phyloP scores from a whole-genome alignment of 2,888 invertebrate species.

The Clistopyga incitator region DNA sequence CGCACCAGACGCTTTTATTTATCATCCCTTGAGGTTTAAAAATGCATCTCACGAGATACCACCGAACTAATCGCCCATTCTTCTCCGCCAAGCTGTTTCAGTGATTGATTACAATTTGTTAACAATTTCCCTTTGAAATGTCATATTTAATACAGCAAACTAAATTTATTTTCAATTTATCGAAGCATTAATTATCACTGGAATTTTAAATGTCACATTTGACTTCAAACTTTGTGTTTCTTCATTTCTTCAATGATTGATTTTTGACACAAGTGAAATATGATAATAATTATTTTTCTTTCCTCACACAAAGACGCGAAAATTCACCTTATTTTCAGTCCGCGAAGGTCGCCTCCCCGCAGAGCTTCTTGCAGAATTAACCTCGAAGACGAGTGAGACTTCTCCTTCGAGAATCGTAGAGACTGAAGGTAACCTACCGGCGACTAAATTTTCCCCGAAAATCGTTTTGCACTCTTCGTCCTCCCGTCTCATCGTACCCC shows the following conservation, averaged over 20 bases:
- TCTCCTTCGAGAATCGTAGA: conserved; percentile 62
- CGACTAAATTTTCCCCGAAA: conserved; percentile 39
- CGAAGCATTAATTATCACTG: neutral
- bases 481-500: conserved; percentile 57
- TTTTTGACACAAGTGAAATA: too few species aligned
- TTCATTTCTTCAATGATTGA: too few species aligned
- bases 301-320: neutral
- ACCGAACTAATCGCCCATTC: conserved; percentile 18
- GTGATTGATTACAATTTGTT: neutral
- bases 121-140: neutral
- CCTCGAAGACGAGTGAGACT: conserved; percentile 62
- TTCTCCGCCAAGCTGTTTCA: neutral
- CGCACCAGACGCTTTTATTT: conserved; percentile 35
- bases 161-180: neutral
- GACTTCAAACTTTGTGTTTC: too few species aligned
- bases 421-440: conserved; percentile 58
- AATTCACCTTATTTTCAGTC: conserved; percentile 62
- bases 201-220: too few species aligned
- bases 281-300: too few species aligned
- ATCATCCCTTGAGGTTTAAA: conserved; percentile 43
- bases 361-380: conserved; percentile 50
- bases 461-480: conserved; percentile 54
- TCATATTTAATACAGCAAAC: neutral
- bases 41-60: conserved; percentile 12
- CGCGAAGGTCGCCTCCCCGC: conserved; percentile 50